These are phyloP conservation scores for Ceratosolen solmsi DNA, from an alignment of 1,140 invertebrate species.

Conservation along the genomic window DNA sequence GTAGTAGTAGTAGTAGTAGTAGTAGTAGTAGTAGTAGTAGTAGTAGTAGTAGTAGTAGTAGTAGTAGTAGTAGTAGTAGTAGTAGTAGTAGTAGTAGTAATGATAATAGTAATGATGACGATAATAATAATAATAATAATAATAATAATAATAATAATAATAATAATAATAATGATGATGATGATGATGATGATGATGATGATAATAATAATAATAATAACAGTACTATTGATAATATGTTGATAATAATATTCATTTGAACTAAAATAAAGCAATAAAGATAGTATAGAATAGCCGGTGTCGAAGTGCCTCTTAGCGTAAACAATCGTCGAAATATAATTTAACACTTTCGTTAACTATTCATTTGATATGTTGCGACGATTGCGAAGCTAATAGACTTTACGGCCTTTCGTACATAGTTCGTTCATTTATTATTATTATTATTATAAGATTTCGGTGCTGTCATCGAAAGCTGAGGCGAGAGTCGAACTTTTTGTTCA, in stretches of 20 bases:
- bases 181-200: not conserved
- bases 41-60: conserved; percentile 52
- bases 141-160: conserved; percentile 53
- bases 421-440: conserved; percentile 21
- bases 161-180: conserved; percentile 21
- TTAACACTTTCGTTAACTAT: not conserved
- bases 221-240: conserved; percentile 51
- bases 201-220: conserved; percentile 35
- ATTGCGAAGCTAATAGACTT: conserved; percentile 5
- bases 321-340: conserved; percentile 51
- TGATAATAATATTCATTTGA: conserved; percentile 53
- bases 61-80: conserved; percentile 51
- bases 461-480: conserved; percentile 1
- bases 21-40: conserved; percentile 22
- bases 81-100: conserved; percentile 37
- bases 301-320: conserved; percentile 38
- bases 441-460: not conserved
- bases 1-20: conserved; percentile 40
- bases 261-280: conserved; percentile 47
- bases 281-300: conserved; percentile 20
- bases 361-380: conserved; percentile 39
- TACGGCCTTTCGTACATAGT: conserved; percentile 3
- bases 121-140: conserved; percentile 51
- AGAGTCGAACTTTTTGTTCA: not conserved
- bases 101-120: conserved; percentile 18